Evolutionary conservation across 1,140 invertebrate species (phyloP), one percentile per base, ranked within the genome.

Genomic region (roundworm (Caenorhabditis elegans)): DNA sequence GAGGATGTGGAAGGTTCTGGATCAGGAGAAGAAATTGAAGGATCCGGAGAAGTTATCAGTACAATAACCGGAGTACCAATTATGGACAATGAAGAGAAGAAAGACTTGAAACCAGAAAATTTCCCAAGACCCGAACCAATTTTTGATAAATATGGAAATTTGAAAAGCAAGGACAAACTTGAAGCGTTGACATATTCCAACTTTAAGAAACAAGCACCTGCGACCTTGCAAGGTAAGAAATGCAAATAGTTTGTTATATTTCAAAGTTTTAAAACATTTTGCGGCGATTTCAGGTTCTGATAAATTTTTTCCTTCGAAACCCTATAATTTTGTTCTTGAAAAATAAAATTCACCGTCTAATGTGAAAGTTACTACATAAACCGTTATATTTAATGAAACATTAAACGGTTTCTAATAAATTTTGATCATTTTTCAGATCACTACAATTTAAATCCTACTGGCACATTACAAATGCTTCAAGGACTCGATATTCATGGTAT

Each of bases 391-490:
- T 8, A 15, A 43, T 8, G 39, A 43, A 8, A 8, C 39, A 43
- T 5, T 43, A 8, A 8, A 8, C 15, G 15, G 15, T 8, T 43
- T 43, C 15, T 43, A 43, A 8, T 43, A 10, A 34, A 60, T 60
- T 2, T 22, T 53, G n/a, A n/a, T n/a, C n/a, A n/a, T n/a, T 53
- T 39, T 70, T 19, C 34, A 70, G 60, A 70, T 10, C 60, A 70
- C n/a, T 70, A 70, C 26, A 70, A 70, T 34, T 10, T 22, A 8
- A 70, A 70, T 11, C 60, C 60, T 39, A 70, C n/a, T 22, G 60
- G 60, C 36, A 70, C 60, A 10, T n/a, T 70, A 19, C 60, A 70
- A 70, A 70, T 70, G 60, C 60, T 70, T 13, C 60, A 70, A 70
- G 60, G 60, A 43, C 34, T 70, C 8, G 60, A 70, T 39, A 39